Evolutionary conservation across 2,888 invertebrate species (phyloP), one percentile per base, ranked within the genome.

Genomic region (Lepidocyrtoides sp.): DNA sequence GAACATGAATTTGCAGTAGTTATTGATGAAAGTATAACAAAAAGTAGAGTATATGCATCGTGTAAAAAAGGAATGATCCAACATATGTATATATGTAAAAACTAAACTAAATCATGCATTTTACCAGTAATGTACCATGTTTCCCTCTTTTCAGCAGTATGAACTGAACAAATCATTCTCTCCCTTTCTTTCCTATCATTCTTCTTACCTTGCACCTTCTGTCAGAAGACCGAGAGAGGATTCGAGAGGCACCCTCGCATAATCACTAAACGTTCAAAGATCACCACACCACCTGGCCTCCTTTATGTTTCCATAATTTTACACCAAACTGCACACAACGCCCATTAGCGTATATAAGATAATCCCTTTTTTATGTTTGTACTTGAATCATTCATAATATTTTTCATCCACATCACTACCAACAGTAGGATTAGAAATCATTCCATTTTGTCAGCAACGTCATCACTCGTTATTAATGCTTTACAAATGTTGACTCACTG

Each of bases 251-350:
- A 63, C 29, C 4, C 66, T 14, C 44, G 17, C n/a, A 0, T 5
- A 75, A 77, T 51, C 77, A 77, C 51, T 51, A 14, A 51, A 29
- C 77, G 51, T 8, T n/a, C 32, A 36, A 29, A 77, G 57, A 81
- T 57, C 44, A 60, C 57, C 77, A 89, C 89, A 89, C 89, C 89
- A 89, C 89, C 89, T 89, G 89, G 89, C 83, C 75, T 89, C 48
- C 29, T 44, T 29, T 89, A n/a, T 51, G 14, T 89, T 89, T 51
- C 83, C 89, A 75, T 63, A 89, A 89, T 89, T 89, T 89, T 63
- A 89, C 89, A 89, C 57, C 89, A 89, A 89, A 89, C 89, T 89
- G 89, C 89, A 89, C 83, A 83, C 89, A 89, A 83, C 89, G 82
- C 89, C 89, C 89, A 89, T 89, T 89, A 75, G 63, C 83, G 14